Conservation (phyloP, 2,888 invertebrate species). For the Orthosia cruda region DNA sequence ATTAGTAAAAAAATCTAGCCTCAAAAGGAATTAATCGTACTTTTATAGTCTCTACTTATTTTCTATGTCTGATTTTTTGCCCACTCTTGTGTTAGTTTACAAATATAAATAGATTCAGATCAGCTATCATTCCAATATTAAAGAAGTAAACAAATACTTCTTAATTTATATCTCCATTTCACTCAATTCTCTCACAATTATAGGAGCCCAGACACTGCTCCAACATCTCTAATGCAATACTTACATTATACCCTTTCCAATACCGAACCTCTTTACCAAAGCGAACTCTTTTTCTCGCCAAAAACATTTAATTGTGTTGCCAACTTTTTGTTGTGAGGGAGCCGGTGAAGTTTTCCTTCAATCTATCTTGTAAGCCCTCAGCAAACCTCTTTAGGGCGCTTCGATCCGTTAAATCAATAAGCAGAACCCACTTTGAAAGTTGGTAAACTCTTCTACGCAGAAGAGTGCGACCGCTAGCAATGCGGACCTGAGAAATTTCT, state of each 20-base stretch:
- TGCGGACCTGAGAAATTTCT: conserved; percentile 50
- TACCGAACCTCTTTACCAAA: conserved; percentile 25
- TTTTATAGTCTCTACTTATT: too few species aligned
- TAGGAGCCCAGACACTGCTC: too few species aligned
- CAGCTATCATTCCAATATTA: too few species aligned
- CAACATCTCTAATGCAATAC: not conserved
- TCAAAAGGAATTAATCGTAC: too few species aligned
- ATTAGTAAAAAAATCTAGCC: too few species aligned
- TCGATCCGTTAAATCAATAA: conserved; percentile 83
- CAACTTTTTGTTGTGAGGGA: conserved; percentile 65
- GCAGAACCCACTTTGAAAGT: conserved; percentile 79
- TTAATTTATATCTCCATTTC: too few species aligned
- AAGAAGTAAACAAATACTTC: too few species aligned
- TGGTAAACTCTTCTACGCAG: conserved; percentile 79
- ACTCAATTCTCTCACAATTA: too few species aligned
- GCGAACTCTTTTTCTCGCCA: conserved; percentile 62
- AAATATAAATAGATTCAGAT: too few species aligned
- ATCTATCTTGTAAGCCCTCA: conserved; percentile 73
- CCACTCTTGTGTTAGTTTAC: too few species aligned
- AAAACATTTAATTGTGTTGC: conserved; percentile 70
- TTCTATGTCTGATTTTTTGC: too few species aligned
- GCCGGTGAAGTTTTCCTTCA: conserved; percentile 67
- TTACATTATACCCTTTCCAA: conserved; percentile 19
- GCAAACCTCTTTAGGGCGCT: conserved; percentile 79
- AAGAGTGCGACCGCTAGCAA: conserved; percentile 22